Percentiles rank a stretch among this genome's conserved stretches.
Evolutionary conservation across 2,888 invertebrate species (phyloP).

Genomic region (Clepsis dumicolana): DNA sequence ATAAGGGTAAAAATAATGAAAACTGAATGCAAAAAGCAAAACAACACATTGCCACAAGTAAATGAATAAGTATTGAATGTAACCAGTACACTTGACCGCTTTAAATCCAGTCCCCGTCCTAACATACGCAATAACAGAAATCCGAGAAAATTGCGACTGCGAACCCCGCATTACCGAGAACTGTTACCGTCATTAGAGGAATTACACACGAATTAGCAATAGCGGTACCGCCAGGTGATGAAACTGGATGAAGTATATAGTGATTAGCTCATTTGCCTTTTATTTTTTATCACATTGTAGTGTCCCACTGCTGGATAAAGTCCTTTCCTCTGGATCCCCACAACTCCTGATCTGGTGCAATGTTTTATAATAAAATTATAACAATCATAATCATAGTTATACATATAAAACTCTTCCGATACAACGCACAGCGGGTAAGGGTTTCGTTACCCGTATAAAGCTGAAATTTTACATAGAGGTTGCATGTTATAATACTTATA

Average conservation of each 20-base stretch:
- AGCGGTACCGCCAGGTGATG: conserved; percentile 50
- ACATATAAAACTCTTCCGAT: too few relatives aligned
- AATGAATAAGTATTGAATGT: neutral
- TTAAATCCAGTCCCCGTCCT: conserved; percentile 42
- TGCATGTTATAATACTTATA: too few relatives aligned
- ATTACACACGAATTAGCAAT: conserved; percentile 60
- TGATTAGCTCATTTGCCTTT: conserved; percentile 42
- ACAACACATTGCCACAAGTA: neutral
- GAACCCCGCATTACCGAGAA: conserved; percentile 47
- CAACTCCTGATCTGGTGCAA: too few relatives aligned
- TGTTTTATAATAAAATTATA: too few relatives aligned
- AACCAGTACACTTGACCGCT: conserved; percentile 22
- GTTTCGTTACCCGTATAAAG: too few relatives aligned
- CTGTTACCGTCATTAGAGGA: conserved; percentile 61
- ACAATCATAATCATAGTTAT: too few relatives aligned
- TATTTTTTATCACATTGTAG: too few relatives aligned
- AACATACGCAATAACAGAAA: conserved; percentile 45
- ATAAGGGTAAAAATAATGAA: too few relatives aligned
- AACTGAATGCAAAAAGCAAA: neutral
- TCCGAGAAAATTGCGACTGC: conserved; percentile 39
- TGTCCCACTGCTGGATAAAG: too few relatives aligned
- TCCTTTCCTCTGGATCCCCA: too few relatives aligned
- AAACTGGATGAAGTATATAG: conserved; percentile 49
- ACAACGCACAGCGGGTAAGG: too few relatives aligned
- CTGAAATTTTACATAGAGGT: too few relatives aligned